Evolutionary conservation across 2,113 vertebrate genomes (phyloP).

Genomic region (Lampris megalopsis): DNA sequence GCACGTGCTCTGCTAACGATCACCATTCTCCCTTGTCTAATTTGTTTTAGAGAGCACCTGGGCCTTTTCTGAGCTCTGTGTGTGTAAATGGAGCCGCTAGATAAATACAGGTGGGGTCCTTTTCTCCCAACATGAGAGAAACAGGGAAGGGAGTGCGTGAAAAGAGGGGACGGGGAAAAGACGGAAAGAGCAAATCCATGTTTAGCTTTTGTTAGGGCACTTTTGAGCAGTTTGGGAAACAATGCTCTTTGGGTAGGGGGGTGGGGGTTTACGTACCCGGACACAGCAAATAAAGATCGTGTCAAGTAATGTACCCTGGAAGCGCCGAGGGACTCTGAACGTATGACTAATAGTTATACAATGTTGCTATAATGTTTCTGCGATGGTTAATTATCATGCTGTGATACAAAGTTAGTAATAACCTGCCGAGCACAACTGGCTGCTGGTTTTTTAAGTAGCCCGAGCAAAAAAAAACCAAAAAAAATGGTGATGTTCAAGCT

Average conservation of each 20-base stretch:
- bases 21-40: conserved; percentile 70
- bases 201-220: neutral
- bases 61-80: conserved; percentile 44
- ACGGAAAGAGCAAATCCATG: conserved; percentile 6
- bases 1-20: conserved; percentile 39
- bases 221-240: neutral
- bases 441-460: too few relatives aligned
- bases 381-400: too few relatives aligned
- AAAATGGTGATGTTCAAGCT: conserved; percentile 2
- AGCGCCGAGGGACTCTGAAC: too few relatives aligned
- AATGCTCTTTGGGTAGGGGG: neutral
- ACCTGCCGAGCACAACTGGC: too few relatives aligned
- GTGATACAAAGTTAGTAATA: too few relatives aligned
- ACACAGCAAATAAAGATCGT: too few relatives aligned
- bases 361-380: too few relatives aligned
- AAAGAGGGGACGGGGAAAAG: neutral
- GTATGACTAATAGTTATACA: too few relatives aligned
- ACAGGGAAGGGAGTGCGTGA: neutral
- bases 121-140: conserved; percentile 31
- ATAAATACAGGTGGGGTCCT: conserved; percentile 81
- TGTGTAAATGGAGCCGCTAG: conserved; percentile 60
- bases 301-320: too few relatives aligned
- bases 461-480: conserved; percentile 12
- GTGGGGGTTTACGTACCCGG: too few relatives aligned
- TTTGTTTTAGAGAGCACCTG: conserved; percentile 76